These are phyloP conservation scores for Sorex araneus DNA, from an alignment of 2,113 vertebrate genomes.

Conservation along the genomic window DNA sequence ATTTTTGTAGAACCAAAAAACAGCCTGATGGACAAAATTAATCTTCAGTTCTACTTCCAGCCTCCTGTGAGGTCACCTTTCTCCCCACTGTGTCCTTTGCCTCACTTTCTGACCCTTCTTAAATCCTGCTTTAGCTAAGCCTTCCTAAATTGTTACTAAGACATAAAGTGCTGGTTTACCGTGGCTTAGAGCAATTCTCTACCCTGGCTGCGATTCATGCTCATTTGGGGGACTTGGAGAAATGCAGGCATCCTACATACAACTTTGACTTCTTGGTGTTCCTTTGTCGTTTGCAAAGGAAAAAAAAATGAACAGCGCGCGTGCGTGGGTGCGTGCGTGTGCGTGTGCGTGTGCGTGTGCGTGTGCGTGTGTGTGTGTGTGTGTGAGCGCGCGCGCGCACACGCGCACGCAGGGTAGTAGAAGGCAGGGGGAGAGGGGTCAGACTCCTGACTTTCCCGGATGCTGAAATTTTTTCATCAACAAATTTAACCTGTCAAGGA, in stretches of 20 bases:
- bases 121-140: background rate
- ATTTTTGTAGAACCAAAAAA: background rate
- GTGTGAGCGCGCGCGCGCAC: too few species aligned
- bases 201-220: background rate
- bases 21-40: background rate
- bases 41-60: background rate
- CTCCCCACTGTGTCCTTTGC: background rate
- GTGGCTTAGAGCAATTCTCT: background rate
- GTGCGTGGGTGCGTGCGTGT: too few species aligned
- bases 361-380: too few species aligned
- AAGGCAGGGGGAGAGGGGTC: background rate
- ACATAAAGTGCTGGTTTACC: background rate
- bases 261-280: background rate
- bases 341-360: too few species aligned
- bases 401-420: background rate
- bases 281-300: constrained; percentile 34
- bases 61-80: background rate
- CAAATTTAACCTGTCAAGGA: constrained; percentile 62
- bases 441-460: constrained; percentile 22
- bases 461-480: constrained; percentile 51
- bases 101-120: background rate
- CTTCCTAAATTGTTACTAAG: background rate
- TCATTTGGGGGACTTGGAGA: background rate
- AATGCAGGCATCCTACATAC: constrained; percentile 9
- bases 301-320: background rate